Conservation (phyloP, 2,113 vertebrate species). For the Rhinolophus sinicus region DNA sequence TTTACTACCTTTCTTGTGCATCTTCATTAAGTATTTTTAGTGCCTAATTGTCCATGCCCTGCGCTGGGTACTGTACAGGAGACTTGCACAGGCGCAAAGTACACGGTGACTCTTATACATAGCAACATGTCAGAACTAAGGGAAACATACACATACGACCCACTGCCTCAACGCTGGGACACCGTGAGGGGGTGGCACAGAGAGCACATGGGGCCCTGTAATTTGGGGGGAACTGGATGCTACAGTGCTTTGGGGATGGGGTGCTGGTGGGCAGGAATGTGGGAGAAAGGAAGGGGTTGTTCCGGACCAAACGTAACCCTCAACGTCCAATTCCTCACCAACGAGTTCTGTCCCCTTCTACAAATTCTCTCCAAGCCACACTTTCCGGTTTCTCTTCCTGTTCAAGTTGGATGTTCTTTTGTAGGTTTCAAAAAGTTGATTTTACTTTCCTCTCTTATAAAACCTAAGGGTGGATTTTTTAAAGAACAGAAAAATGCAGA, state of each 20-base stretch:
- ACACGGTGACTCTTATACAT: not conserved
- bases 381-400: not conserved
- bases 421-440: not conserved
- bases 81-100: not conserved
- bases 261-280: not conserved
- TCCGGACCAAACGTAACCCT: not conserved
- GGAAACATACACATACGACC: not conserved
- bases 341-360: no score
- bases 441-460: slow-evolving; percentile 7
- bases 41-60: not conserved
- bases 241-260: not conserved
- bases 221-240: not conserved
- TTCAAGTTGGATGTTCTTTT: not conserved
- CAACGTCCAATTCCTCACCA: not conserved
- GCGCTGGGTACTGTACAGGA: not conserved
- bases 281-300: not conserved
- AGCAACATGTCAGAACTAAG: not conserved
- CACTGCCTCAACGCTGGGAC: not conserved
- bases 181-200: fast-evolving
- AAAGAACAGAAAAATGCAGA: not conserved
- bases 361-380: not conserved
- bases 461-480: not conserved
- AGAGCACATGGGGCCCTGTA: not conserved
- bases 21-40: not conserved
- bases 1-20: not conserved